Percentiles rank a stretch among this genome's conserved stretches.
phyloP scores from a whole-genome alignment of 2,113 vertebrate species.

The Grallaria varia region DNA sequence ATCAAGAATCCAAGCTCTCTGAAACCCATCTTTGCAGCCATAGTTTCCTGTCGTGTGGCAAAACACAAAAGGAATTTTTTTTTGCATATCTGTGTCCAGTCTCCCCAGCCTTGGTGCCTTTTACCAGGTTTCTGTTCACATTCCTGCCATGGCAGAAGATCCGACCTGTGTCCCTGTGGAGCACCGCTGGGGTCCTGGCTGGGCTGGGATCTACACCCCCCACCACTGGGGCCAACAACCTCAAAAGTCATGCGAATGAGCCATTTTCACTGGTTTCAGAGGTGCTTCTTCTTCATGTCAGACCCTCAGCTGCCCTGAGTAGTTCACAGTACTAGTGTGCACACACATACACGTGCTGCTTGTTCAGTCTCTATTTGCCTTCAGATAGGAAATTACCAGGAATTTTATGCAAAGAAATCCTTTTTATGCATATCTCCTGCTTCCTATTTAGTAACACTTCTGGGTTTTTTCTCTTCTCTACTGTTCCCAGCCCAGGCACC shows the following conservation, averaged over 20 bases:
- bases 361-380: not conserved
- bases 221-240: not conserved
- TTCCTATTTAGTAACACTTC: not conserved
- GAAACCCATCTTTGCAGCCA: not conserved
- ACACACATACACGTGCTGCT: no score
- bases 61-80: not conserved
- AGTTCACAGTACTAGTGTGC: not conserved
- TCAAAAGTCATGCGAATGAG: not conserved
- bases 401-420: not conserved
- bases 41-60: not conserved
- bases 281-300: not conserved
- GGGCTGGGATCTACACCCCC: rapidly evolving
- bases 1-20: not conserved
- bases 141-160: rapidly evolving
- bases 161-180: not conserved
- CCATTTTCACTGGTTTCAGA: not conserved
- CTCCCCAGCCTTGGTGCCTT: not conserved
- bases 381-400: not conserved
- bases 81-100: not conserved
- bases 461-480: not conserved
- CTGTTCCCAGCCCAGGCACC: not conserved
- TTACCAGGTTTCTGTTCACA: not conserved
- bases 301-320: rapidly evolving
- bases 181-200: no score
- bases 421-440: not conserved